Conservation (phyloP, 2,888 invertebrate genomes). For the Tetrapedia diversipes region DNA sequence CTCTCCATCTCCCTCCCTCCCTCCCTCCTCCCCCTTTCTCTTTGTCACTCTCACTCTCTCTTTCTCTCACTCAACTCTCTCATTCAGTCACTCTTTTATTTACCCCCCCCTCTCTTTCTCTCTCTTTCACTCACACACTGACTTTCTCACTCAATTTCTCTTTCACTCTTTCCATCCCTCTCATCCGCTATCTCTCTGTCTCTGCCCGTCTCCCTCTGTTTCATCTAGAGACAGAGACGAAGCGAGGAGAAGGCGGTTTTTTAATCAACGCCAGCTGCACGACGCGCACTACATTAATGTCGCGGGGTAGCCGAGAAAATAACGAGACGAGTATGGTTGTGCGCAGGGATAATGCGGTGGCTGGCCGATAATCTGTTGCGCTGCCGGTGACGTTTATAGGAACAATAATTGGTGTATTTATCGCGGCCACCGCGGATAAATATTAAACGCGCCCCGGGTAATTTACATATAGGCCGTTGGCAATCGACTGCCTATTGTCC, state of each 20-base stretch:
- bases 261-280: conserved; percentile 66
- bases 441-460: conserved; percentile 34
- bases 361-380: conserved; percentile 42
- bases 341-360: conserved; percentile 39
- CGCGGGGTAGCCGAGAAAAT: conserved; percentile 57
- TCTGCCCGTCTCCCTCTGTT: too few species aligned
- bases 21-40: too few species aligned
- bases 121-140: too few species aligned
- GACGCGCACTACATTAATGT: conserved; percentile 44
- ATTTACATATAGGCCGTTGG: conserved; percentile 28
- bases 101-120: too few species aligned
- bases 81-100: too few species aligned
- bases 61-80: too few species aligned
- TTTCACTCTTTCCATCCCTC: too few species aligned
- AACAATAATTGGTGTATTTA: conserved; percentile 60
- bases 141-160: too few species aligned
- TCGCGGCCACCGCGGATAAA: conserved; percentile 27
- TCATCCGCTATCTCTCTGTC: too few species aligned
- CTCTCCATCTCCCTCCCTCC: too few species aligned
- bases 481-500: conserved; percentile 28
- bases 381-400: conserved; percentile 58
- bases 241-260: conserved; percentile 50
- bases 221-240: too few species aligned
- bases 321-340: conserved; percentile 51
- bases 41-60: too few species aligned